phyloP scores from a whole-genome alignment of 2,888 invertebrate species.

The Drosophila parthenogenetica region DNA sequence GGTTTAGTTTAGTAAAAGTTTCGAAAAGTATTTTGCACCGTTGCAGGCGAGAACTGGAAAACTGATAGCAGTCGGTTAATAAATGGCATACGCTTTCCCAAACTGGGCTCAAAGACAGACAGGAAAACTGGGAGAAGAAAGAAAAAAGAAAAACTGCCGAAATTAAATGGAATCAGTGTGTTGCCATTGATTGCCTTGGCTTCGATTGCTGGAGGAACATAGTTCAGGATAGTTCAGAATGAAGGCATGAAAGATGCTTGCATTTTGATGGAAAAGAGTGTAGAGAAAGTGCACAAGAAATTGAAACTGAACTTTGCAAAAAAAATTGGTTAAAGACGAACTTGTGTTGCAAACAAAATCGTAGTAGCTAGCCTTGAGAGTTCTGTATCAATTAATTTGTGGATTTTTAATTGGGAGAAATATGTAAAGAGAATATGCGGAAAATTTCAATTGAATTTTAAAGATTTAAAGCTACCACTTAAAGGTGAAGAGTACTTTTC shows the following conservation, averaged over 20 bases:
- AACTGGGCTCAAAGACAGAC: slow-evolving; percentile 1
- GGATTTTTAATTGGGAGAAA: slow-evolving; percentile 48
- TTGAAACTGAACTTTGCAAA: slow-evolving; percentile 2
- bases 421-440: neutral
- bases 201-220: slow-evolving; percentile 12
- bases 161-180: slow-evolving; percentile 67
- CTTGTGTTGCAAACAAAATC: slow-evolving; percentile 8
- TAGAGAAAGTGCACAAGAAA: slow-evolving; percentile 3
- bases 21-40: slow-evolving; percentile 74
- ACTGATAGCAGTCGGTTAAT: slow-evolving; percentile 76
- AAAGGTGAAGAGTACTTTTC: neutral
- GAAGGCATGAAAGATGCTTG: slow-evolving; percentile 57
- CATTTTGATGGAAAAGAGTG: slow-evolving; percentile 48
- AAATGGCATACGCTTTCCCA: slow-evolving; percentile 57
- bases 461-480: neutral
- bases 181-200: slow-evolving; percentile 45
- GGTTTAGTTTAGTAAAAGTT: slow-evolving; percentile 72
- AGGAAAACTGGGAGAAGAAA: neutral
- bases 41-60: slow-evolving; percentile 42
- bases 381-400: slow-evolving; percentile 55
- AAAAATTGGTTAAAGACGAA: slow-evolving; percentile 15
- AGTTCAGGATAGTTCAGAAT: slow-evolving; percentile 9
- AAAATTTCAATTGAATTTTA: slow-evolving; percentile 15
- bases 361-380: slow-evolving; percentile 13
- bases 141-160: slow-evolving; percentile 22